These are phyloP conservation scores for Polydrusus tereticollis DNA, from an alignment of 2,888 invertebrate genomes.

Conservation along the genomic window DNA sequence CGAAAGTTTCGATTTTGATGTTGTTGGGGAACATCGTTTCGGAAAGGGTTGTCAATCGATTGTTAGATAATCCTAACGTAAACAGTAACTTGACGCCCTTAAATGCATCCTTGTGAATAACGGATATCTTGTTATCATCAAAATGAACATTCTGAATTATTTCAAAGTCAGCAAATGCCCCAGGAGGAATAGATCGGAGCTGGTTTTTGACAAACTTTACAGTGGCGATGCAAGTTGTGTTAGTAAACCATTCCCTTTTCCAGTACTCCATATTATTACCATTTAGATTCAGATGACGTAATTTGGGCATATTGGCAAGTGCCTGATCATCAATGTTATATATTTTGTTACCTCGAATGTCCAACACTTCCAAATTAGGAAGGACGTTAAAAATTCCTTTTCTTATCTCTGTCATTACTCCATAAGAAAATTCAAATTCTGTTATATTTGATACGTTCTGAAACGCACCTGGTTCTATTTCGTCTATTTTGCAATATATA, in stretches of 20 bases:
- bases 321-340: conserved; percentile 51
- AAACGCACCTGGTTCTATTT: conserved; percentile 38
- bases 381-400: conserved; percentile 48
- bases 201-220: conserved; percentile 53
- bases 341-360: conserved; percentile 52
- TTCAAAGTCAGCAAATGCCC: conserved; percentile 50
- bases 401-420: conserved; percentile 41
- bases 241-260: conserved; percentile 55
- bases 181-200: conserved; percentile 50
- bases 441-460: conserved; percentile 42
- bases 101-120: conserved; percentile 54
- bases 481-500: conserved; percentile 16
- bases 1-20: conserved; percentile 48
- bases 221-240: conserved; percentile 50
- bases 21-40: conserved; percentile 52
- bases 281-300: conserved; percentile 45
- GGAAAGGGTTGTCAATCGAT: conserved; percentile 51
- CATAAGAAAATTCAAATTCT: conserved; percentile 38
- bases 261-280: conserved; percentile 53
- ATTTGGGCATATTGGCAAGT: conserved; percentile 48
- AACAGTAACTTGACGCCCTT: conserved; percentile 51
- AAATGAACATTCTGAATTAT: conserved; percentile 52
- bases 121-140: conserved; percentile 54
- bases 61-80: conserved; percentile 54
- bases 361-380: conserved; percentile 49